Conservation (phyloP, 2,113 vertebrate genomes). For the Otis tarda region DNA sequence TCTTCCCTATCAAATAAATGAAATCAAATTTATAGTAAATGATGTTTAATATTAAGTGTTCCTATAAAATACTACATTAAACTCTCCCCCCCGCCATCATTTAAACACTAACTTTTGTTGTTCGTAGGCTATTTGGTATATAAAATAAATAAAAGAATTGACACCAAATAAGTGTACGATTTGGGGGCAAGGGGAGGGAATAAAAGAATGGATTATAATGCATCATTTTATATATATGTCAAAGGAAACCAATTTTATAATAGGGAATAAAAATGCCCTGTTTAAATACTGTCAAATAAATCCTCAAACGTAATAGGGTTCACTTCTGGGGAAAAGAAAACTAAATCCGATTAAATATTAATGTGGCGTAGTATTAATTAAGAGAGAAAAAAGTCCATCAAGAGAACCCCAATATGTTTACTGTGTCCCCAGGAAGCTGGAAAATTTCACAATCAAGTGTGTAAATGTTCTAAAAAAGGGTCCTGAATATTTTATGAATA, state of each 20-base stretch:
- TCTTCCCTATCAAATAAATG: background rate
- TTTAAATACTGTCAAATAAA: slow-evolving; percentile 69
- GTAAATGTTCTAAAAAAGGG: slow-evolving; percentile 87
- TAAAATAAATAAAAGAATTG: slow-evolving; percentile 17
- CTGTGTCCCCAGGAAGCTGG: slow-evolving; percentile 77
- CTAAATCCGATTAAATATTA: slow-evolving; percentile 77
- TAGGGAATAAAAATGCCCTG: slow-evolving; percentile 67
- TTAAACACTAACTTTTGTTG: background rate
- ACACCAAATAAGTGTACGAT: background rate
- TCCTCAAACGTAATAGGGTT: slow-evolving; percentile 64
- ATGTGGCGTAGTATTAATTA: slow-evolving; percentile 75
- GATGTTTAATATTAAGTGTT: background rate
- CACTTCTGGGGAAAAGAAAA: slow-evolving; percentile 67
- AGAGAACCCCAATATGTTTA: slow-evolving; percentile 82
- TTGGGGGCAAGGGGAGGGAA: slow-evolving; percentile 44
- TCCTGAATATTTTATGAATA: slow-evolving; percentile 97
- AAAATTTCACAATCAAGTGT: slow-evolving; percentile 82
- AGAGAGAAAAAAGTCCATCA: slow-evolving; percentile 75
- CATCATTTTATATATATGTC: slow-evolving; percentile 53
- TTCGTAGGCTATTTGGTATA: background rate
- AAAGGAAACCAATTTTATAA: slow-evolving; percentile 45
- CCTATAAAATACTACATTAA: background rate
- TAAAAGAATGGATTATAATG: slow-evolving; percentile 52
- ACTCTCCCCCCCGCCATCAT: background rate
- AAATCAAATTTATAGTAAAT: slow-evolving; percentile 55